Percentiles rank a stretch among this genome's conserved stretches.
These are phyloP conservation scores for Fregata magnificens DNA, from an alignment of 2,113 vertebrate genomes.

Conservation along the genomic window DNA sequence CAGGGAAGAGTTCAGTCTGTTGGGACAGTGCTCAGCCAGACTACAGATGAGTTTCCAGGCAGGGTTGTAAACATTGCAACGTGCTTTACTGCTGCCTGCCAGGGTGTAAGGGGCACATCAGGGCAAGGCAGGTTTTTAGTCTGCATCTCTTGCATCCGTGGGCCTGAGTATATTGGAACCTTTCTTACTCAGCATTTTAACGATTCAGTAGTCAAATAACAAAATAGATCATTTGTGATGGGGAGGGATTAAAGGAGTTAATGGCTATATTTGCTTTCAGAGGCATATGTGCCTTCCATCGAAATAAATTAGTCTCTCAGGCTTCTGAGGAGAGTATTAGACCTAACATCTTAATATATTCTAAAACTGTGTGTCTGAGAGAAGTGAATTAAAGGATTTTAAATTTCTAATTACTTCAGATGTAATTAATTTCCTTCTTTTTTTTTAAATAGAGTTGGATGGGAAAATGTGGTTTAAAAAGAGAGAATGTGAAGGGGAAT, in stretches of 20 bases:
- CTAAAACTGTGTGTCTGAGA: conserved; percentile 28
- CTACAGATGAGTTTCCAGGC: not conserved
- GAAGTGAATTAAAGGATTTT: conserved; percentile 55
- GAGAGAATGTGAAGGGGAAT: not conserved
- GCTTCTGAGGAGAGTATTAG: conserved; percentile 45
- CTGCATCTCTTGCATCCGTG: not conserved
- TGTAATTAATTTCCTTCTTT: conserved; percentile 49
- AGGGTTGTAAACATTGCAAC: not conserved
- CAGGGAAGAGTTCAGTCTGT: not conserved
- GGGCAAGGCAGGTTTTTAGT: not conserved
- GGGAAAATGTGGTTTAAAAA: conserved; percentile 28
- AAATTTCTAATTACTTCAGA: conserved; percentile 47
- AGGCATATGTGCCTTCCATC: not conserved
- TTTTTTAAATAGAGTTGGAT: not conserved
- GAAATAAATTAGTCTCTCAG: conserved; percentile 38
- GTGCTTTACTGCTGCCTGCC: not conserved
- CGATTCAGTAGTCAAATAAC: not conserved
- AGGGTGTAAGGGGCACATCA: rapidly evolving
- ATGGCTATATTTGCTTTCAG: conserved; percentile 42
- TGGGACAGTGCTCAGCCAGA: not conserved
- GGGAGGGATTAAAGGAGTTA: conserved; percentile 48
- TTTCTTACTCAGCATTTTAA: not conserved
- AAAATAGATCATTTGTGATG: not conserved
- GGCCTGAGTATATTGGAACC: not conserved
- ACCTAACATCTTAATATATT: conserved; percentile 47